Conservation (phyloP, 1,140 invertebrate genomes). For the Tetramorium simillimum region DNA sequence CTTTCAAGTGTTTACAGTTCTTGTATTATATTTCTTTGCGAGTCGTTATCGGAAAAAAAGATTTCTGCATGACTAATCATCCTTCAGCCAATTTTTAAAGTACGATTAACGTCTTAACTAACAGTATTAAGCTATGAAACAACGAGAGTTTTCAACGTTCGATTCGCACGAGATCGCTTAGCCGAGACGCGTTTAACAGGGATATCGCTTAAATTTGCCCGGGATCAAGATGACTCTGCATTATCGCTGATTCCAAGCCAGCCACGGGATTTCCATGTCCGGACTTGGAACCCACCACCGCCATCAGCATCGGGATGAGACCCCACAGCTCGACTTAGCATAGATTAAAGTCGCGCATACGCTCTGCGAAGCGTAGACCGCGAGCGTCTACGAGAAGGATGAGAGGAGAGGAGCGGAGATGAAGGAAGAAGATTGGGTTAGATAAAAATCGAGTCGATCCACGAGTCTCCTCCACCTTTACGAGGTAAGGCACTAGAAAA, state of each 20-base stretch:
- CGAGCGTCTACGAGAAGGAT: slow-evolving; percentile 59
- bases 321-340: slow-evolving; percentile 73
- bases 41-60: not conserved
- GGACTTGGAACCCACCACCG: slow-evolving; percentile 70
- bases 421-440: slow-evolving; percentile 48
- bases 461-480: slow-evolving; percentile 67
- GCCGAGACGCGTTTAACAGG: slow-evolving; percentile 76
- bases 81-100: not conserved
- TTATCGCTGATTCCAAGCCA: slow-evolving; percentile 80
- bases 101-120: not conserved
- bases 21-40: not conserved
- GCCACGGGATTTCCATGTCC: slow-evolving; percentile 84
- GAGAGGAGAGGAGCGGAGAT: slow-evolving; percentile 10
- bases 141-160: not conserved
- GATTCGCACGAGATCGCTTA: slow-evolving; percentile 30
- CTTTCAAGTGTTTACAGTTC: not conserved
- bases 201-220: slow-evolving; percentile 75
- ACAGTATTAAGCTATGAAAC: not conserved
- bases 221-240: slow-evolving; percentile 79
- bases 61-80: not conserved
- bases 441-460: slow-evolving; percentile 72
- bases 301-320: slow-evolving; percentile 71
- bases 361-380: slow-evolving; percentile 49
- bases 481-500: slow-evolving; percentile 60
- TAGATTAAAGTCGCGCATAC: slow-evolving; percentile 76